Base-by-base conservation (phyloP, 23 tunicate genomes). In the Halocynthia roretzi region DNA sequence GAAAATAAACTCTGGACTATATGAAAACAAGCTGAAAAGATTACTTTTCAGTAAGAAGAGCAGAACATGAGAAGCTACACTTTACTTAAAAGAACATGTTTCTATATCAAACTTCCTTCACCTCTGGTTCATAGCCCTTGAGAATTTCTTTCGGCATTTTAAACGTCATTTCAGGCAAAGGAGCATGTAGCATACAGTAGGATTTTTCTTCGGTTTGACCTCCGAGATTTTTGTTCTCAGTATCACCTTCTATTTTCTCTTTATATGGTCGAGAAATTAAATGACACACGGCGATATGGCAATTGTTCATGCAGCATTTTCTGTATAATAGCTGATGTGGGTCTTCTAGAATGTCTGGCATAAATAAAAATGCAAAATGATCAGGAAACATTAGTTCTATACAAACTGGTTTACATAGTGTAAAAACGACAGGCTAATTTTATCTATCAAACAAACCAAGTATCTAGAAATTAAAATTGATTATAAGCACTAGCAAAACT, bases 161-260 rank as follows among this genome's bases (percentile, higher is more conserved):
- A 18, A 74, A 74, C 2, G 56, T 74, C 78, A 74, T 74, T 54
- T 74, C 78, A 19, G 78, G 78, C 63, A 74, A 53, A n/a, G 78
- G 78, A 52, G 78, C 78, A 54, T 74, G 78, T 7, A 54, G 14
- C 20, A 48, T 53, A 54, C 78, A 74, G 40, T 74, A 74, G 56
- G 1, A 52, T 12, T 54, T 64, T 5, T 74, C 15, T 8, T 21
- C 62, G 31, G 62, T 18, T 74, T 31, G 44, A 31, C 44, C 44
- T 31, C 44, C 44, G 44, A 31, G 44, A 31, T 0, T 31, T 31
- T 74, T 15, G 1, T 17, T 7, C 1, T 56, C 63, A 18, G 5
- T 22, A 10, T 8, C 56, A 56, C 15, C 56, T 8, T 52, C 22
- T 21, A 11, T 67, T 20, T 53, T 44, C 17, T 44, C 48, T 10